These are phyloP conservation scores for Ascaphus truei DNA, from an alignment of 2,113 vertebrate species.

Conservation along the genomic window DNA sequence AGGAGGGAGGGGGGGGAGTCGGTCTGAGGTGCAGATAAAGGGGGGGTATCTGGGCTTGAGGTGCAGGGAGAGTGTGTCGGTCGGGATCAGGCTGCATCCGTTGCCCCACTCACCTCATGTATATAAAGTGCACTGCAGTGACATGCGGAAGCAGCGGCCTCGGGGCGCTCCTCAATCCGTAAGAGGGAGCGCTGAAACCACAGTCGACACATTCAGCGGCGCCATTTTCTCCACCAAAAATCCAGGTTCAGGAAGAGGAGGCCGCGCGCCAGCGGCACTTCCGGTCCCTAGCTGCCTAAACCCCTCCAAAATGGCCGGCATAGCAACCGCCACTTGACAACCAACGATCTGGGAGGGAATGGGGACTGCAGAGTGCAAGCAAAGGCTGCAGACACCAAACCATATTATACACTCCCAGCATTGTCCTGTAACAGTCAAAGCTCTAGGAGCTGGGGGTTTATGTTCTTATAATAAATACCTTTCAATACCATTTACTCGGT, in stretches of 20 bases:
- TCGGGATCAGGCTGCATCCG: too few relatives aligned
- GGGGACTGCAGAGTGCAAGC: too few relatives aligned
- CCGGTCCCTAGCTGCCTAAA: slow-evolving; percentile 1
- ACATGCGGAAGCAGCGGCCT: slow-evolving; percentile 8
- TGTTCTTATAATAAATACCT: too few relatives aligned
- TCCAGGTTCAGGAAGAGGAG: slow-evolving; percentile 8
- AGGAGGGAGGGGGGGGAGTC: too few relatives aligned
- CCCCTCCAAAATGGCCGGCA: slow-evolving; percentile 29
- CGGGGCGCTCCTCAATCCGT: slow-evolving; percentile 18
- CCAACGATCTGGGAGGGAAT: not conserved
- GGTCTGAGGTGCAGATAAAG: too few relatives aligned
- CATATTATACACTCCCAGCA: too few relatives aligned
- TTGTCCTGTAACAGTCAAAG: too few relatives aligned
- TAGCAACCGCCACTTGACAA: slow-evolving; percentile 33
- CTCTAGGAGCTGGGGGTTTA: too few relatives aligned
- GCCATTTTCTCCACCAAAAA: slow-evolving; percentile 31
- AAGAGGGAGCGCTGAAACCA: slow-evolving; percentile 16
- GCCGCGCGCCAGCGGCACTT: slow-evolving; percentile 1
- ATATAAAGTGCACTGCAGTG: slow-evolving; percentile 31
- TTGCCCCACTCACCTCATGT: slow-evolving; percentile 16
- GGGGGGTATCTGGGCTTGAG: too few relatives aligned
- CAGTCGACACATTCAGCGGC: slow-evolving; percentile 21
- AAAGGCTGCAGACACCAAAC: too few relatives aligned
- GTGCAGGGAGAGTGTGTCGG: too few relatives aligned
- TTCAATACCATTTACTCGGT: too few relatives aligned